Percentiles rank a stretch among this genome's conserved stretches.
Evolutionary conservation across 2,113 vertebrate species (phyloP).

Genomic region (Hiodon alosoides): DNA sequence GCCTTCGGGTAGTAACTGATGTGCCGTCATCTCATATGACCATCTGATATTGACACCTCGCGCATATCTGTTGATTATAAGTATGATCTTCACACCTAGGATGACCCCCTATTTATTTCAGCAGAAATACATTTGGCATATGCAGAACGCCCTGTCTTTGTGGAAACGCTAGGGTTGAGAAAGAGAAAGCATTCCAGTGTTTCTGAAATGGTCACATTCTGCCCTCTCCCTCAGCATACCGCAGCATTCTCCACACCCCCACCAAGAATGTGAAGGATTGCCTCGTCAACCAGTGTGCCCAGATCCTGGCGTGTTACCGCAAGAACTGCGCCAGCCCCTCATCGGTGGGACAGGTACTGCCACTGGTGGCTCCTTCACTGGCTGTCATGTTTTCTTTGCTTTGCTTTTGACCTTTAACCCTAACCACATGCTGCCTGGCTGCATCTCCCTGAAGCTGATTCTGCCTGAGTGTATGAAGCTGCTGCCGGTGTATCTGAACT

Average conservation of each 20-base stretch:
- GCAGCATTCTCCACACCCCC: conserved; percentile 77
- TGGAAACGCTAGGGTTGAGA: too few relatives aligned
- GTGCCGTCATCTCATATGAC: too few relatives aligned
- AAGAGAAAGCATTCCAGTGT: too few relatives aligned
- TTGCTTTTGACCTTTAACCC: neutral
- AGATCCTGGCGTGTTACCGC: conserved; percentile 94
- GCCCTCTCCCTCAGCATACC: conserved; percentile 71
- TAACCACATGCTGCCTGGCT: neutral
- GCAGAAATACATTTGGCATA: too few relatives aligned
- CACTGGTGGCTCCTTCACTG: neutral
- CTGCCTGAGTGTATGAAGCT: conserved; percentile 99
- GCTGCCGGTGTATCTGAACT: conserved; percentile 96
- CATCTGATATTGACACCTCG: too few relatives aligned
- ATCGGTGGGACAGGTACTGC: conserved; percentile 91
- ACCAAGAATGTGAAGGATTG: conserved; percentile 86
- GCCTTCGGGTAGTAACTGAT: too few relatives aligned
- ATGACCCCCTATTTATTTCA: too few relatives aligned
- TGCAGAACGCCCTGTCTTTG: too few relatives aligned
- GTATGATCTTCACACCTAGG: too few relatives aligned
- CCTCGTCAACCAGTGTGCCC: conserved; percentile 89
- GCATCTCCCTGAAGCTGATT: conserved; percentile 71
- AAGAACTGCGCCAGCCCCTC: conserved; percentile 98
- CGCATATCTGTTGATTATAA: too few relatives aligned
- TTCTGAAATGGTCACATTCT: neutral
- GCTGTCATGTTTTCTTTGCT: neutral